These are phyloP conservation scores for Cabera pusaria DNA, from an alignment of 2,888 invertebrate genomes.

Conservation along the genomic window DNA sequence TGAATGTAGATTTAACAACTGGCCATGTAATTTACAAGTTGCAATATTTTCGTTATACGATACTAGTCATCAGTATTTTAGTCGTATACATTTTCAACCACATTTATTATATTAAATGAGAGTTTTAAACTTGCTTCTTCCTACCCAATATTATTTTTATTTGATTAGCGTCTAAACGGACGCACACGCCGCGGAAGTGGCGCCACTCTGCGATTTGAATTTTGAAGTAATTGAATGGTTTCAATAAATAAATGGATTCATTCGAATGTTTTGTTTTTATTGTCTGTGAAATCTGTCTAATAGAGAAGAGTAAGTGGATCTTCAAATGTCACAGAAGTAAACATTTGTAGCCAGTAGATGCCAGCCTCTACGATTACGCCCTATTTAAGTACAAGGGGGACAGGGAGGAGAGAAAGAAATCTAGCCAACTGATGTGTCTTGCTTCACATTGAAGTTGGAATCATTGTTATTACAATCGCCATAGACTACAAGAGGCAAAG, in stretches of 20 bases:
- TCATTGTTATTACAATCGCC: no score
- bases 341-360: no score
- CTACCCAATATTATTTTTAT: slow-evolving; percentile 16
- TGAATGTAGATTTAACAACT: slow-evolving; percentile 1
- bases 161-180: slow-evolving; percentile 27
- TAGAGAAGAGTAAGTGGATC: no score
- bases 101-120: slow-evolving; percentile 47
- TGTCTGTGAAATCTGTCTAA: no score
- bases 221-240: slow-evolving; percentile 35
- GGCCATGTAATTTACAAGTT: slow-evolving; percentile 19
- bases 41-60: slow-evolving; percentile 35
- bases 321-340: no score
- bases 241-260: slow-evolving; percentile 65
- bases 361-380: no score
- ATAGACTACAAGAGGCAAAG: no score
- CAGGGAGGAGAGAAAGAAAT: no score
- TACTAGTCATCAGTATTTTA: slow-evolving; percentile 61
- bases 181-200: slow-evolving; percentile 23
- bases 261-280: slow-evolving; percentile 48
- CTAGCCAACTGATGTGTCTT: no score
- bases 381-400: no score
- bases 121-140: slow-evolving; percentile 46
- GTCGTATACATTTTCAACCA: slow-evolving; percentile 51
- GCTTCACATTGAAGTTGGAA: no score
- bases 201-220: slow-evolving; percentile 42